phyloP scores from a whole-genome alignment of 1,140 invertebrate species.

The Scaptomyza graminum region DNA sequence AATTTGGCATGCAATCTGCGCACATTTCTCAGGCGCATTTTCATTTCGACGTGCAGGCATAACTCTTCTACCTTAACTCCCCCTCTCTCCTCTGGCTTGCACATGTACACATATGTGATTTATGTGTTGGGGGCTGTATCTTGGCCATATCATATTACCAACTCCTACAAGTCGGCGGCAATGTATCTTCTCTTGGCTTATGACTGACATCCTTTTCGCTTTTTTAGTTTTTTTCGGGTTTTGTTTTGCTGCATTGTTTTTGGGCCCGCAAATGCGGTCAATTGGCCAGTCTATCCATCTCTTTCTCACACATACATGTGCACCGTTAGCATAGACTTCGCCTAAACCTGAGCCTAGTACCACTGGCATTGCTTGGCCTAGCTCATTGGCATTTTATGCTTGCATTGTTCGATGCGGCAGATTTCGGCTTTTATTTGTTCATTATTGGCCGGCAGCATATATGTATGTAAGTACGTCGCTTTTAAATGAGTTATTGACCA shows the following conservation, averaged over 20 bases:
- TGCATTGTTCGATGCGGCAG: slow-evolving; percentile 72
- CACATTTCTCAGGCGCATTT: slow-evolving; percentile 56
- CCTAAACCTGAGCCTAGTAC: slow-evolving; percentile 9
- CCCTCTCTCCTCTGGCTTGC: slow-evolving; percentile 22
- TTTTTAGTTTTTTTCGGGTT: slow-evolving; percentile 59
- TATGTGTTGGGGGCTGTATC: slow-evolving; percentile 66
- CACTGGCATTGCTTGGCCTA: slow-evolving; percentile 34
- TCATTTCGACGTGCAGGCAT: slow-evolving; percentile 61
- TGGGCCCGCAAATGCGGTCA: slow-evolving; percentile 67
- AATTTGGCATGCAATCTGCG: slow-evolving; percentile 68
- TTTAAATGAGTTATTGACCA: slow-evolving; percentile 79
- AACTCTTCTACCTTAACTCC: slow-evolving; percentile 39
- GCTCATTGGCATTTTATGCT: slow-evolving; percentile 48
- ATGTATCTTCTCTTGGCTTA: slow-evolving; percentile 73
- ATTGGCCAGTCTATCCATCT: slow-evolving; percentile 60
- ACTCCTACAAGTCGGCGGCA: slow-evolving; percentile 56
- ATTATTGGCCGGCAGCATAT: slow-evolving; percentile 62
- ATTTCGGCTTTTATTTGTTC: slow-evolving; percentile 80
- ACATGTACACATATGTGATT: slow-evolving; percentile 65
- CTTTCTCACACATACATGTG: slow-evolving; percentile 39
- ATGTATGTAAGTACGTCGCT: slow-evolving; percentile 53
- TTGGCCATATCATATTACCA: slow-evolving; percentile 77
- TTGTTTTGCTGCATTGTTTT: slow-evolving; percentile 40
- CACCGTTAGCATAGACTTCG: slow-evolving; percentile 30
- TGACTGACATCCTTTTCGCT: slow-evolving; percentile 81